Evolutionary conservation across 2,113 vertebrate genomes (phyloP), one percentile per base, ranked within the genome.

Genomic region (Colossoma macropomum): DNA sequence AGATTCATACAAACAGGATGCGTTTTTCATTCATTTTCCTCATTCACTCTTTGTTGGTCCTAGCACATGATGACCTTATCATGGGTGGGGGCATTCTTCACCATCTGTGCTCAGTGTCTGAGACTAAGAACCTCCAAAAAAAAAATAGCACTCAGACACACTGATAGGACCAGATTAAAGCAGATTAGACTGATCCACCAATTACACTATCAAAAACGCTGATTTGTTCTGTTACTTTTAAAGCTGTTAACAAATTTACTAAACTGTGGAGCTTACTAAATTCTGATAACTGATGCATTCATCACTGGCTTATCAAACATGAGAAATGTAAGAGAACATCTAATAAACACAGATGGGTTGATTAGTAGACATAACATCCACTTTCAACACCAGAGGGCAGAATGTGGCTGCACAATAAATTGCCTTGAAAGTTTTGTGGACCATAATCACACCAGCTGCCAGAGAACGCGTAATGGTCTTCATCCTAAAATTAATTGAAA

Each of bases 321-420:
- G 10, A 23, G n/a, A 28, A 71, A 30, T 16, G 54, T 8, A 52
- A 19, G 30, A n/a, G 45, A 32, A 68, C 15, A 25, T 54, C 21
- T 68, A 69, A 70, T 56, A 59, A 79, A 17, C 12, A 80, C 66
- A 19, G 45, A 73, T 28, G 25, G 60, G 25, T n/a, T 45, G 21
- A 41, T 41, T 45, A 45, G 41, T 9, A n/a, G 21, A 19, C 3
- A 60, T n/a, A 23, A 23, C 0, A 23, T 28, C 9, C 62, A 75
- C 32, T 83, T 86, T 79, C 59, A 82, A 87, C 70, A 91, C 52
- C 83, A 91, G 89, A 84, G 85, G 89, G 91, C 89, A 91, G 89
- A 84, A 21, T 69, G 34, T 19, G 23, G 75, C 28, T 23, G 76
- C 21, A 38, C 0, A 81, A 23, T 28, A 84, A 48, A 30, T 71